Evolutionary conservation across 2,113 vertebrate genomes (phyloP).

Genomic region (Erinaceus europaeus): DNA sequence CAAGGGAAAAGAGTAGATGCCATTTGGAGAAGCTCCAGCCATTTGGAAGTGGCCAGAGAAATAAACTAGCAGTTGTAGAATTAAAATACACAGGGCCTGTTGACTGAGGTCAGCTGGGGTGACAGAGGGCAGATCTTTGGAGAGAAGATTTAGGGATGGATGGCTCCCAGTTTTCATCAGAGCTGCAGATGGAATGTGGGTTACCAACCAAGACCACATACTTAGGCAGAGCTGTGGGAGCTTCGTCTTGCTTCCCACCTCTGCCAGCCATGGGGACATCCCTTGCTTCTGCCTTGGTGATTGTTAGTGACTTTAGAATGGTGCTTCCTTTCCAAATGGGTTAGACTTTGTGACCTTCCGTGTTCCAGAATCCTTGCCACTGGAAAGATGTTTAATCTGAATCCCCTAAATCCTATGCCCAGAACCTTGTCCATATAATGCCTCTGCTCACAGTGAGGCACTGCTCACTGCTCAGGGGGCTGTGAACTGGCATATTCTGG

Average conservation of each 20-base stretch:
- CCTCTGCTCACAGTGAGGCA: neutral
- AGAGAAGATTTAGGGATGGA: neutral
- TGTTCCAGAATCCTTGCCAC: neutral
- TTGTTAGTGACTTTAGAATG: neutral
- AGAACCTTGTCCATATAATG: neutral
- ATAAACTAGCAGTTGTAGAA: neutral
- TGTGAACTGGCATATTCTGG: neutral
- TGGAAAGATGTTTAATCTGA: neutral
- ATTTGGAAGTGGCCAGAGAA: neutral
- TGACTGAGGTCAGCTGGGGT: neutral
- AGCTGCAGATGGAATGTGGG: neutral
- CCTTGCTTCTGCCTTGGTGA: neutral
- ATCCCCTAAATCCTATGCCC: neutral
- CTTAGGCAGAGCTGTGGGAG: neutral
- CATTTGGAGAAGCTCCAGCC: neutral
- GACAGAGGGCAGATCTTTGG: neutral
- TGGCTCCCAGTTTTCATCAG: too few species aligned
- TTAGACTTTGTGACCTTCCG: neutral
- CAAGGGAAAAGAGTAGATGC: too few species aligned
- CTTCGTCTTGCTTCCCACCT: neutral
- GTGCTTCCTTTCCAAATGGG: neutral
- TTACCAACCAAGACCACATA: neutral
- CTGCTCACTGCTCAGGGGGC: rapidly evolving
- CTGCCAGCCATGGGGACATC: neutral
- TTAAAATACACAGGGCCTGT: too few species aligned